Evolutionary conservation across 2,113 vertebrate species (phyloP).

Genomic region (Pogonocichla stellata): DNA sequence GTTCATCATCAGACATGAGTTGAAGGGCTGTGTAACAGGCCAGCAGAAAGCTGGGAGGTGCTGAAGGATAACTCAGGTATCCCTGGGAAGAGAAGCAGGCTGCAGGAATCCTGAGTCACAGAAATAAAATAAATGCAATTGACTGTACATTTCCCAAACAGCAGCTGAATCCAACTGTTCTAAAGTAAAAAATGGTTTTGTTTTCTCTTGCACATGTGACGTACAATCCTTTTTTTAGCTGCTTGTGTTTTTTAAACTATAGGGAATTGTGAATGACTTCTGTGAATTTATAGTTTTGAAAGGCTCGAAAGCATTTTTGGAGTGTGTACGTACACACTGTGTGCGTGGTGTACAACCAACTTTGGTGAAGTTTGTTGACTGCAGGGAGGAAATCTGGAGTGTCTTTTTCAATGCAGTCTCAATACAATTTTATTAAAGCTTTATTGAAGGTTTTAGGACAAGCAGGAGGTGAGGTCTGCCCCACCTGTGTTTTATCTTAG

Average conservation of each 20-base stretch:
- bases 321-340: background rate
- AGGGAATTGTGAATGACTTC: background rate
- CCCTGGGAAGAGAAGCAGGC: background rate
- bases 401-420: no score
- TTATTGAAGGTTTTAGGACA: no score
- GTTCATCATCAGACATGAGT: background rate
- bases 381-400: background rate
- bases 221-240: background rate
- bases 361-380: background rate
- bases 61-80: background rate
- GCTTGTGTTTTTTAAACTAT: background rate
- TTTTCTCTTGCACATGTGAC: background rate
- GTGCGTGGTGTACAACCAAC: accelerated
- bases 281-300: background rate
- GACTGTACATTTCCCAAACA: background rate
- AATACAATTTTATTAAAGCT: no score
- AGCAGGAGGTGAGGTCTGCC: background rate
- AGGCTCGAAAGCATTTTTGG: background rate
- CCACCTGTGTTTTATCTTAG: background rate
- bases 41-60: background rate
- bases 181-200: background rate
- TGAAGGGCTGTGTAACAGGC: background rate
- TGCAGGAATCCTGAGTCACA: background rate
- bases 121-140: background rate
- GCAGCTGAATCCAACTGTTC: background rate